Percentiles rank a stretch among this genome's conserved stretches.
These are phyloP conservation scores for Epirrhoe tristata DNA, from an alignment of 2,888 invertebrate genomes.

Conservation along the genomic window DNA sequence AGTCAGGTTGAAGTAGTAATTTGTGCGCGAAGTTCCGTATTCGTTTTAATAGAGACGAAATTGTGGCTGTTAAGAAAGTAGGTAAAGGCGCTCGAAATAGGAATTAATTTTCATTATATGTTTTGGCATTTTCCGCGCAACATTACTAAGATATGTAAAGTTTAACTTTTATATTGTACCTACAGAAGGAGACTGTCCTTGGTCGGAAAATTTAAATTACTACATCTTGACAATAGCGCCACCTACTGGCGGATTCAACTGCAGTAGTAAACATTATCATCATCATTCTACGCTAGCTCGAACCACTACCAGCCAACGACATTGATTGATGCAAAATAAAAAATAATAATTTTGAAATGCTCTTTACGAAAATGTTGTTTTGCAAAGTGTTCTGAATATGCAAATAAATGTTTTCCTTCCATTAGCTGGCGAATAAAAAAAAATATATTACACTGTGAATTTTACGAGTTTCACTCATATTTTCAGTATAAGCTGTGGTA, in stretches of 20 bases:
- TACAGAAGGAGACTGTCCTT: no score
- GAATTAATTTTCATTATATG: neutral
- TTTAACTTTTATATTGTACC: no score
- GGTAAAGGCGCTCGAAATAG: slow-evolving; percentile 9
- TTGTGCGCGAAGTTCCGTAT: neutral
- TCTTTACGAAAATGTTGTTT: neutral
- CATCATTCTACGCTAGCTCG: no score
- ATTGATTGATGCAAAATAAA: neutral
- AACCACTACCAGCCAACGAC: no score
- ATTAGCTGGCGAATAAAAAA: neutral
- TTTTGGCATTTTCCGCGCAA: neutral
- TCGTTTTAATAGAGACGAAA: slow-evolving; percentile 14
- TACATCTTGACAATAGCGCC: no score
- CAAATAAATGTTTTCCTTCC: slow-evolving; percentile 2
- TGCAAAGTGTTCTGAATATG: slow-evolving; percentile 3
- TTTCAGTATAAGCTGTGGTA: no score
- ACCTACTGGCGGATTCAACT: no score
- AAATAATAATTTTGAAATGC: slow-evolving; percentile 1
- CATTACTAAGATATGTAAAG: neutral
- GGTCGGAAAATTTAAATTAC: no score
- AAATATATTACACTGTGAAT: neutral
- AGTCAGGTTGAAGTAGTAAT: neutral
- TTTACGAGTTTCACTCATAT: no score
- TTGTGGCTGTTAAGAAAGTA: slow-evolving; percentile 5
- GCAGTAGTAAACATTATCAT: no score